Percentiles rank a stretch among this genome's conserved stretches.
These are phyloP conservation scores for Hirtodrosophila confusa DNA, from an alignment of 2,888 invertebrate genomes.

Conservation along the genomic window DNA sequence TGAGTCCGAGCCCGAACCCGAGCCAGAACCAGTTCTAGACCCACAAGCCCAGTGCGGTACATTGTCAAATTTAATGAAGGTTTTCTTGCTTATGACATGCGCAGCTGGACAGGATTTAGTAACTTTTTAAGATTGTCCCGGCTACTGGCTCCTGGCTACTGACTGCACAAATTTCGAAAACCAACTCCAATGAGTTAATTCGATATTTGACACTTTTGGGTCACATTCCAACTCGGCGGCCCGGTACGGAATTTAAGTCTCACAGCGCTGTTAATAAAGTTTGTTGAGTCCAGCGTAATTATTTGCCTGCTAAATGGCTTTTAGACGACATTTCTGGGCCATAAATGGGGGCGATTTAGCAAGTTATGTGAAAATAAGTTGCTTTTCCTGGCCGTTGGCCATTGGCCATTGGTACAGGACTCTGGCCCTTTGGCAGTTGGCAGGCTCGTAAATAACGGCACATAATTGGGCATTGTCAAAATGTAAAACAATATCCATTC, in stretches of 20 bases:
- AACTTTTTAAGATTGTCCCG: conserved; percentile 27
- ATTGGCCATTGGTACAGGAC: conserved; percentile 23
- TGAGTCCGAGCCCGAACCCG: too few relatives aligned
- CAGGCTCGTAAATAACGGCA: conserved; percentile 60
- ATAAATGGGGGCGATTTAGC: conserved; percentile 64
- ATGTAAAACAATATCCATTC: conserved; percentile 44
- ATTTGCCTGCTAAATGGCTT: conserved; percentile 76
- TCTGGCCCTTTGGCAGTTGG: conserved; percentile 25
- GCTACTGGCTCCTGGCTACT: neutral
- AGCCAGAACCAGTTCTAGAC: too few relatives aligned
- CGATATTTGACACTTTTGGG: conserved; percentile 78
- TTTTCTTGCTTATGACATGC: conserved; percentile 69
- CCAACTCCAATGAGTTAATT: conserved; percentile 71
- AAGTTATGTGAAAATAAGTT: conserved; percentile 73
- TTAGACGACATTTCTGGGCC: conserved; percentile 64
- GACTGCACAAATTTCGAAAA: conserved; percentile 5
- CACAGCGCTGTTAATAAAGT: conserved; percentile 72
- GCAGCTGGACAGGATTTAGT: conserved; percentile 69
- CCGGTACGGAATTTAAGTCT: conserved; percentile 24
- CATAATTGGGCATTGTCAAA: conserved; percentile 56
- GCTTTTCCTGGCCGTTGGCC: conserved; percentile 49
- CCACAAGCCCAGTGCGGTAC: conserved; percentile 13
- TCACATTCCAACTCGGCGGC: conserved; percentile 42
- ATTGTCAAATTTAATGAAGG: conserved; percentile 82
- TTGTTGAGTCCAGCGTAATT: conserved; percentile 66